Percentiles rank a stretch among this genome's conserved stretches.
Evolutionary conservation across 2,888 invertebrate species (phyloP).

Genomic region (Conomelus anceps): DNA sequence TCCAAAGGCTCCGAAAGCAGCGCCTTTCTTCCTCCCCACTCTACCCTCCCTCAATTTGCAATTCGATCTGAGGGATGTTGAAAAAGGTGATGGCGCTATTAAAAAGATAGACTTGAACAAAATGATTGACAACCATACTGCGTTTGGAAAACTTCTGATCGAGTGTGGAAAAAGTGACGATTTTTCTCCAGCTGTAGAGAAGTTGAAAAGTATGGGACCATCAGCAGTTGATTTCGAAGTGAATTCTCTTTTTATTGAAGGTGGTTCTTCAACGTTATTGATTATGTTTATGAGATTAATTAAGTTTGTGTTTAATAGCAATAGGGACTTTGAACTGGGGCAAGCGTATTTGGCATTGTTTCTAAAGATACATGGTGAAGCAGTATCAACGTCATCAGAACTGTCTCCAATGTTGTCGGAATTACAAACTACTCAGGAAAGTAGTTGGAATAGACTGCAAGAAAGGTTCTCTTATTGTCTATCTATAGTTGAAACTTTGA

Average conservation of each 20-base stretch:
- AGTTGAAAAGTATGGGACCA: slow-evolving; percentile 66
- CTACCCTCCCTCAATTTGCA: slow-evolving; percentile 72
- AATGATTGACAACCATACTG: slow-evolving; percentile 45
- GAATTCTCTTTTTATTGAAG: slow-evolving; percentile 65
- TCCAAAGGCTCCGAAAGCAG: slow-evolving; percentile 73
- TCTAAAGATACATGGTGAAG: slow-evolving; percentile 67
- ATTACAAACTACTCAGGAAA: slow-evolving; percentile 53
- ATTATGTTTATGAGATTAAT: slow-evolving; percentile 71
- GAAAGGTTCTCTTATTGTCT: slow-evolving; percentile 64
- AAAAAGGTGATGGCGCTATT: slow-evolving; percentile 41
- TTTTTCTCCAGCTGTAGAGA: slow-evolving; percentile 53
- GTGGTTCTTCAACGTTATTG: slow-evolving; percentile 67
- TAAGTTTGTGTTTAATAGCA: slow-evolving; percentile 60
- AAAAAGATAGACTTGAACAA: slow-evolving; percentile 46
- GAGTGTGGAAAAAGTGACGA: slow-evolving; percentile 46
- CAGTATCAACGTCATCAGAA: slow-evolving; percentile 50
- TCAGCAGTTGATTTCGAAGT: slow-evolving; percentile 84
- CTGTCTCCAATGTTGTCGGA: slow-evolving; percentile 50
- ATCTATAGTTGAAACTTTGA: slow-evolving; percentile 67
- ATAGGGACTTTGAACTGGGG: slow-evolving; percentile 79
- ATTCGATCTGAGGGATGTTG: slow-evolving; percentile 60
- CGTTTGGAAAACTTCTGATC: slow-evolving; percentile 59
- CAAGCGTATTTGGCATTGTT: slow-evolving; percentile 86
- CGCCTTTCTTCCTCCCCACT: slow-evolving; percentile 94
- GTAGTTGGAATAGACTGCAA: slow-evolving; percentile 61